These are phyloP conservation scores for Drosophila anomalata DNA, from an alignment of 2,888 invertebrate species.

Conservation along the genomic window DNA sequence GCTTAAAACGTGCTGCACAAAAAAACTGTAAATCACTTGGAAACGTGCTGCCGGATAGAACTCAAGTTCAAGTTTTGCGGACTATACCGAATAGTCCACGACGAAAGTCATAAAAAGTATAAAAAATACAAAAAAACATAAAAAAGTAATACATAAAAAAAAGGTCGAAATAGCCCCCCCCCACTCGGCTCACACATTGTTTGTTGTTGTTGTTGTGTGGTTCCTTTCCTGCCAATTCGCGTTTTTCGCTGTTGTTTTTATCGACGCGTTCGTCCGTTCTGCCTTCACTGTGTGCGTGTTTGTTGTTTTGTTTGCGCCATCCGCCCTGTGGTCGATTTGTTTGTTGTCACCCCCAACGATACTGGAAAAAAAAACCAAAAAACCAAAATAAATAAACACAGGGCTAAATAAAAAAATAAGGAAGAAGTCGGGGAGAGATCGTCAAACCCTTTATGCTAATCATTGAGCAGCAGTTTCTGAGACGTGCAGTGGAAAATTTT, in stretches of 20 bases:
- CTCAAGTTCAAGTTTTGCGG: conserved; percentile 69
- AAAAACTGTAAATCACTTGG: conserved; percentile 83
- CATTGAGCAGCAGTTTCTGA: conserved; percentile 45
- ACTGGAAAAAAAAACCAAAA: not conserved
- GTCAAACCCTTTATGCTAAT: conserved; percentile 39
- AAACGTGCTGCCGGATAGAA: conserved; percentile 76
- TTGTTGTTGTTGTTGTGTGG: conserved; percentile 28
- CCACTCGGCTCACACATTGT: conserved; percentile 17
- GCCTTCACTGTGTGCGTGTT: conserved; percentile 27
- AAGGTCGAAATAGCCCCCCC: conserved; percentile 18
- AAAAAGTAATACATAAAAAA: conserved; percentile 33
- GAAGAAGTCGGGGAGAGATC: conserved; percentile 1
- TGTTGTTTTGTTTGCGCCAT: conserved; percentile 32
- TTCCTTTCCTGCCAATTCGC: conserved; percentile 45
- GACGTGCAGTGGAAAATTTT: conserved; percentile 68
- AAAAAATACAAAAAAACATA: conserved; percentile 42
- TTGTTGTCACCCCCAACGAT: conserved; percentile 35
- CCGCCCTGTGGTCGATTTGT: conserved; percentile 14
- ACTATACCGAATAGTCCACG: conserved; percentile 41
- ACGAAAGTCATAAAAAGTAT: conserved; percentile 56
- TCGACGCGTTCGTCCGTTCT: conserved; percentile 54
- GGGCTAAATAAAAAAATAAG: not conserved
- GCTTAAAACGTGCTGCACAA: conserved; percentile 82
- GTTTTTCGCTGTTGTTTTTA: conserved; percentile 60
- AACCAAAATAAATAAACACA: not conserved